Percentiles rank a stretch among this genome's conserved stretches.
Evolutionary conservation across 2,797 vertebrate genomes (phyloP).

Genomic region (Antrozous pallidus): DNA sequence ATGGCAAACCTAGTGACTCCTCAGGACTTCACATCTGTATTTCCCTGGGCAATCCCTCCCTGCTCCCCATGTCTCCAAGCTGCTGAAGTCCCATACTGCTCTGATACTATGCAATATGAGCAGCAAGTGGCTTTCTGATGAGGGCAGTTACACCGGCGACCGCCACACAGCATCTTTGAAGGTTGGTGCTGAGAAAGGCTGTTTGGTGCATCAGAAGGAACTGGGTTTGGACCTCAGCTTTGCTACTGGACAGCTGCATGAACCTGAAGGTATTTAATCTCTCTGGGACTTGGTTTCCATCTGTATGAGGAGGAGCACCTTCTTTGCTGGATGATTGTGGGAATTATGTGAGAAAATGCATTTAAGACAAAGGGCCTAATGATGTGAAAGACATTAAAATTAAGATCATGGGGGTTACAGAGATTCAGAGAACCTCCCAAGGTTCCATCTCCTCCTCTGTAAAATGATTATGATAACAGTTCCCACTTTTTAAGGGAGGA

Average conservation of each 20-base stretch:
- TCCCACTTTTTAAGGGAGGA: neutral
- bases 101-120: neutral
- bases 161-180: neutral
- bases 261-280: neutral
- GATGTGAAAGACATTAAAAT: conserved; percentile 3
- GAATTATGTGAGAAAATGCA: neutral
- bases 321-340: neutral
- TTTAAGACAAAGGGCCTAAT: neutral
- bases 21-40: neutral
- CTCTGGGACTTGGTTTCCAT: neutral
- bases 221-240: neutral
- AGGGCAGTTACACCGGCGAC: neutral
- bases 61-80: neutral
- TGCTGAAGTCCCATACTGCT: neutral
- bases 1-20: neutral
- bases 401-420: conserved; percentile 15
- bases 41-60: neutral
- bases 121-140: neutral
- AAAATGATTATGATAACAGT: neutral
- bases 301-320: neutral
- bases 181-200: neutral
- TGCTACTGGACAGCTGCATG: neutral
- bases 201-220: neutral
- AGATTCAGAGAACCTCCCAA: conserved; percentile 14
- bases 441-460: neutral